Evolutionary conservation across 2,113 vertebrate genomes (phyloP).

Genomic region (Gallinago jamesoni): DNA sequence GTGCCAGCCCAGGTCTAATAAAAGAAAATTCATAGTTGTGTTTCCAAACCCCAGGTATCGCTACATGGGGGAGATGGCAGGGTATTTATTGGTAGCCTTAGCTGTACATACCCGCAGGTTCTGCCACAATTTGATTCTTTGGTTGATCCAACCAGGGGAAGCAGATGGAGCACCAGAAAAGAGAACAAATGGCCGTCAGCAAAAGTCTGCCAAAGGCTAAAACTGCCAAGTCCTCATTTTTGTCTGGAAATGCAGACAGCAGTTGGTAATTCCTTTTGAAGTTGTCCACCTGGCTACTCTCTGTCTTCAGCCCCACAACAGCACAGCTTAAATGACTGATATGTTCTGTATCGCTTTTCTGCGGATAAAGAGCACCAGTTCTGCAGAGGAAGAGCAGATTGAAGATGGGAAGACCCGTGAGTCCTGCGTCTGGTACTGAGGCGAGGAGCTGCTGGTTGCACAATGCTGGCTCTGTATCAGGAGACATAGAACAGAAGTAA

Average conservation of each 20-base stretch:
- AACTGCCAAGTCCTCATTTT: background rate
- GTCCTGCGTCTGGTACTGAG: background rate
- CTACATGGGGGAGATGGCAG: background rate
- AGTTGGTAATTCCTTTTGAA: conserved; percentile 18
- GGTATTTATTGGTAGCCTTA: background rate
- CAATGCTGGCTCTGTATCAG: background rate
- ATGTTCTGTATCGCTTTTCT: background rate
- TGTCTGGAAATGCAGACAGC: conserved; percentile 21
- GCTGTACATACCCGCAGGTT: background rate
- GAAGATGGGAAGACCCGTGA: background rate
- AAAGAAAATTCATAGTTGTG: background rate
- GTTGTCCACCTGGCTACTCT: background rate
- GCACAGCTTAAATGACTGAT: background rate
- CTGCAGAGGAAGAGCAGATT: background rate
- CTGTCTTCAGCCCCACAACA: background rate
- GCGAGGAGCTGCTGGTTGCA: background rate
- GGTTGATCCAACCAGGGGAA: background rate
- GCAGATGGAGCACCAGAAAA: conserved; percentile 22
- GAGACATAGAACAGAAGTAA: background rate
- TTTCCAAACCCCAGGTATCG: background rate
- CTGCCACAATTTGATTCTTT: background rate
- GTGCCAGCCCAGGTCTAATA: background rate
- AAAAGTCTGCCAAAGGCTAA: conserved; percentile 11
- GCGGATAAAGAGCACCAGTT: background rate
- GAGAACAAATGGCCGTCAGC: background rate